Percentiles rank a stretch among this genome's conserved stretches.
Evolutionary conservation across 2,888 invertebrate genomes (phyloP).

Genomic region (Oscheius sp.): DNA sequence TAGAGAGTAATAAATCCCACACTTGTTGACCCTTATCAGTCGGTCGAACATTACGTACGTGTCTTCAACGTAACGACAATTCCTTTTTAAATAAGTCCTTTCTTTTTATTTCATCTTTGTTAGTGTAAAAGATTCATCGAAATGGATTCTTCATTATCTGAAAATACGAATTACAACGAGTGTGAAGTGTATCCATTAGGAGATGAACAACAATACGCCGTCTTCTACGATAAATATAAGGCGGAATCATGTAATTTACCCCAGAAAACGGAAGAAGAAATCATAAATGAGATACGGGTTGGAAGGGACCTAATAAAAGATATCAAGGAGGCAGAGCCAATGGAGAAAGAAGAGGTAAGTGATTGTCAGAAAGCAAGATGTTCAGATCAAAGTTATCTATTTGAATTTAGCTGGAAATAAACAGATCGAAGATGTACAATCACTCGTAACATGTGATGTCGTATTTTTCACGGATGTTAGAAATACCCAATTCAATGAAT

Average conservation of each 20-base stretch:
- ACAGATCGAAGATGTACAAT: not conserved
- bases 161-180: slow-evolving; percentile 3
- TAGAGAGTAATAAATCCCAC: no score
- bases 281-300: slow-evolving; percentile 12
- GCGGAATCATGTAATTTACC: not conserved
- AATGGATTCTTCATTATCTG: not conserved
- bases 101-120: not conserved
- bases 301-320: slow-evolving; percentile 1
- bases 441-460: not conserved
- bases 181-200: slow-evolving; percentile 1
- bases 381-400: slow-evolving; percentile 6
- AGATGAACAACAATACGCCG: not conserved
- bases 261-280: not conserved
- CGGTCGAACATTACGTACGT: not conserved
- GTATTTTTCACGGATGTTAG: slow-evolving; percentile 17
- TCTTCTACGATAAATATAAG: slow-evolving; percentile 3
- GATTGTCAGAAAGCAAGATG: not conserved
- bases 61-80: not conserved
- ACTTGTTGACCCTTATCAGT: slow-evolving; percentile 10
- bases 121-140: no score
- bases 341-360: not conserved
- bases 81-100: not conserved
- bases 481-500: not conserved
- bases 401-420: not conserved
- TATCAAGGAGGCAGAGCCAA: not conserved